Evolutionary conservation across 2,888 invertebrate genomes (phyloP).

Genomic region (Perizoma flavofasciatum): DNA sequence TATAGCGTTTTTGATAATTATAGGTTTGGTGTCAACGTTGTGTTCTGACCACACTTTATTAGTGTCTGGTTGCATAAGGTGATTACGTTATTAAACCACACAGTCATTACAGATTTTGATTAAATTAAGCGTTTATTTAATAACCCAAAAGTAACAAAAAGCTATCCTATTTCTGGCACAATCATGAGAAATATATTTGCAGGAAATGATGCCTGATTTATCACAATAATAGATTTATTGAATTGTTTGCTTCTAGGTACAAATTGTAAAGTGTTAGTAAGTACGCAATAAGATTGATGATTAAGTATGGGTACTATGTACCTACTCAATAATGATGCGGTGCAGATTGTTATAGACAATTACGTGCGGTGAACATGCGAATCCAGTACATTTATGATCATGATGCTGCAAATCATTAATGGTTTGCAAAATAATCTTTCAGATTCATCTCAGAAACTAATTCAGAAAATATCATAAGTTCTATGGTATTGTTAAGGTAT

Average conservation of each 20-base stretch:
- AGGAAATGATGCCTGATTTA: slow-evolving; percentile 17
- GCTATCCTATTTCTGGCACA: not conserved
- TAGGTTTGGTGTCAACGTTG: no score
- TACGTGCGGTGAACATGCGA: slow-evolving; percentile 57
- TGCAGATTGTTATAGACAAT: slow-evolving; percentile 43
- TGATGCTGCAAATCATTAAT: slow-evolving; percentile 39
- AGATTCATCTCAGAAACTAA: slow-evolving; percentile 15
- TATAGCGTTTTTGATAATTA: no score
- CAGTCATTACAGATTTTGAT: not conserved
- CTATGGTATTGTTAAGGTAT: no score
- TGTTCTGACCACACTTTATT: no score
- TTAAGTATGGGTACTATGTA: slow-evolving; percentile 29
- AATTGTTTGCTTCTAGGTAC: slow-evolving; percentile 31
- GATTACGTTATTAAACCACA: slow-evolving; percentile 7
- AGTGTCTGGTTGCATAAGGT: slow-evolving; percentile 9
- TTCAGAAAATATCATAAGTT: no score
- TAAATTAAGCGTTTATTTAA: not conserved
- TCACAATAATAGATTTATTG: slow-evolving; percentile 18
- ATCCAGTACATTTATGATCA: slow-evolving; percentile 39
- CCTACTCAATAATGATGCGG: slow-evolving; percentile 29
- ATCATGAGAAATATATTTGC: slow-evolving; percentile 1
- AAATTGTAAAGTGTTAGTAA: slow-evolving; percentile 26
- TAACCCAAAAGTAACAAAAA: not conserved
- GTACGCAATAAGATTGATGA: slow-evolving; percentile 20
- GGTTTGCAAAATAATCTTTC: slow-evolving; percentile 14